A percentile compares a stretch with the other conserved stretches of the same genome.
These are phyloP conservation scores for Phalera bucephala DNA, from an alignment of 2,888 invertebrate species.

Conservation along the genomic window DNA sequence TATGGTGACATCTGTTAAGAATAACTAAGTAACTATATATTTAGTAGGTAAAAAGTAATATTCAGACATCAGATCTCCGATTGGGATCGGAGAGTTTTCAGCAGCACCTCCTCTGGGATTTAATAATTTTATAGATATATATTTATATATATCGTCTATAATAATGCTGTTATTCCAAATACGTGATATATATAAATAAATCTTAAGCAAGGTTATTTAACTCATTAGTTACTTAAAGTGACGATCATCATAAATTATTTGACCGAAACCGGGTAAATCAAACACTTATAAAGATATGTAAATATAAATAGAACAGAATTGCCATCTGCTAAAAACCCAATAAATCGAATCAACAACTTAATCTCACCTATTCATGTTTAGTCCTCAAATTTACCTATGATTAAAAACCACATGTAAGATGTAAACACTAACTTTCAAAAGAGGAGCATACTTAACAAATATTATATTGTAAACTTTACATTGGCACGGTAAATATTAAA, in stretches of 20 bases:
- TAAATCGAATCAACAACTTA: slow-evolving; percentile 43
- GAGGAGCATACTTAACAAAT: slow-evolving; percentile 79
- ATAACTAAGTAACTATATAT: too few species aligned
- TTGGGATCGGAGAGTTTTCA: too few species aligned
- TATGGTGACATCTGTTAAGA: too few species aligned
- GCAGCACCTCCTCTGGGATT: too few species aligned
- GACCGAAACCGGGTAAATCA: neutral
- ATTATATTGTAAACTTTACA: slow-evolving; percentile 81
- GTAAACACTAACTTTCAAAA: slow-evolving; percentile 77
- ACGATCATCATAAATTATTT: neutral
- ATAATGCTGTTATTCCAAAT: too few species aligned
- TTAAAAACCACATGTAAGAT: slow-evolving; percentile 72
- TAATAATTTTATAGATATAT: too few species aligned
- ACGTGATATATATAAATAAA: too few species aligned
- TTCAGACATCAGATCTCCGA: too few species aligned
- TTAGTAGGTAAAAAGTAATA: too few species aligned
- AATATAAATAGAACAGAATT: slow-evolving; percentile 5
- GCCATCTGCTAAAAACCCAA: slow-evolving; percentile 21
- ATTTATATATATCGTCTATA: too few species aligned
- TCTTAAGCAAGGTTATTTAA: too few species aligned
- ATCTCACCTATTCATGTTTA: slow-evolving; percentile 51
- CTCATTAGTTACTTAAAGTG: too few species aligned
- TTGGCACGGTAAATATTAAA: slow-evolving; percentile 79
- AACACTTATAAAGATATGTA: slow-evolving; percentile 1
- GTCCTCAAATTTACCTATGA: slow-evolving; percentile 74